These are phyloP conservation scores for Panagrolaimus sp. DNA, from an alignment of 1,140 invertebrate species.

Conservation along the genomic window DNA sequence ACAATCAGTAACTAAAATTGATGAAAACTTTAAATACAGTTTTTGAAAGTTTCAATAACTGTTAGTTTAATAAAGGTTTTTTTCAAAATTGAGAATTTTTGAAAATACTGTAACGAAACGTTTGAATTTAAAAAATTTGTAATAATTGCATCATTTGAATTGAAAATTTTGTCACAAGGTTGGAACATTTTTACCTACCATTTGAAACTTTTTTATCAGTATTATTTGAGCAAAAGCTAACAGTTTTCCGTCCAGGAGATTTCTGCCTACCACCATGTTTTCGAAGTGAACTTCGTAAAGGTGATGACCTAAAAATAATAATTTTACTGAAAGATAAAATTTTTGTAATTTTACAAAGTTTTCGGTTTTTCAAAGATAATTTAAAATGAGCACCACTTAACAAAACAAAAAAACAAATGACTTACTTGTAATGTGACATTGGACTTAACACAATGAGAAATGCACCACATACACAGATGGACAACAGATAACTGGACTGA, in stretches of 20 bases:
- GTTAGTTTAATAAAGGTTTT: slow-evolving; percentile 21
- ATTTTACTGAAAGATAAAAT: too few relatives aligned
- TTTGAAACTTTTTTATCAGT: slow-evolving; percentile 62
- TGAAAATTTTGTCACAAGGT: neutral
- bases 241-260: slow-evolving; percentile 57
- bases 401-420: neutral
- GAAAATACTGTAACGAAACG: neutral
- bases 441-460: slow-evolving; percentile 4
- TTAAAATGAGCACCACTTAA: neutral
- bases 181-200: slow-evolving; percentile 55
- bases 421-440: slow-evolving; percentile 16
- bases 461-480: slow-evolving; percentile 8
- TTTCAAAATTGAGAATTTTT: slow-evolving; percentile 3
- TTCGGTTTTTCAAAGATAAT: too few relatives aligned
- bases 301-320: slow-evolving; percentile 1
- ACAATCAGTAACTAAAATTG: slow-evolving; percentile 65
- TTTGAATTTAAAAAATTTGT: neutral
- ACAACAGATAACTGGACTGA: slow-evolving; percentile 14
- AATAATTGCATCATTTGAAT: neutral
- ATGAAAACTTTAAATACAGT: neutral
- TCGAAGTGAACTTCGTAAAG: slow-evolving; percentile 25
- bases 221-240: slow-evolving; percentile 55
- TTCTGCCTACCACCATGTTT: slow-evolving; percentile 38
- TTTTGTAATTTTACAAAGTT: too few relatives aligned
- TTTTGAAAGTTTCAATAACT: slow-evolving; percentile 32